These are phyloP conservation scores for Cecropterus lyciades DNA, from an alignment of 1,140 invertebrate species.

Conservation along the genomic window DNA sequence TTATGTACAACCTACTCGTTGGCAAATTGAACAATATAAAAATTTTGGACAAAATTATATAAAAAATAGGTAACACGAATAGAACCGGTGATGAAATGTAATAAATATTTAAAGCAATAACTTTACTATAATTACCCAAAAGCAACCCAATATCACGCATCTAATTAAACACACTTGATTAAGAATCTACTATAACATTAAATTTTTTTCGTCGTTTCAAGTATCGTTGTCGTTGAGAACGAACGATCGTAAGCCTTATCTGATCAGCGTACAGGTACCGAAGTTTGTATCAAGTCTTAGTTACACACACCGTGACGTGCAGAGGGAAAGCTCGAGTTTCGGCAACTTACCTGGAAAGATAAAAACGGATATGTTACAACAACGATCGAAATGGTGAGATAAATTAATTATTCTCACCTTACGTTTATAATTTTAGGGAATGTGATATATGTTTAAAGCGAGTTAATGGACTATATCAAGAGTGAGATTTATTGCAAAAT, in stretches of 20 bases:
- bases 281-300: conserved; percentile 29
- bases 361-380: conserved; percentile 34
- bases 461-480: not conserved
- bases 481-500: not conserved
- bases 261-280: conserved; percentile 30
- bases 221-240: conserved; percentile 17
- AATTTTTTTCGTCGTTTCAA: not conserved
- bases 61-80: no score
- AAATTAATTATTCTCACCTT: conserved; percentile 11
- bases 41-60: no score
- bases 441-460: not conserved
- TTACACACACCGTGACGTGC: conserved; percentile 29
- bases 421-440: not conserved
- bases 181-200: not conserved
- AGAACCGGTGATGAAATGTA: no score
- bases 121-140: no score
- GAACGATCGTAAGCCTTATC: conserved; percentile 36
- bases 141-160: no score
- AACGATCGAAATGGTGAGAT: conserved; percentile 23
- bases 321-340: conserved; percentile 45
- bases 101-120: no score
- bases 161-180: no score
- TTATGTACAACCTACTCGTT: no score
- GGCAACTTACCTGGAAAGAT: conserved; percentile 53
- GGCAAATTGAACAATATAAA: no score